phyloP scores from a whole-genome alignment of 2,113 vertebrate species.

The Hyaena hyaena region DNA sequence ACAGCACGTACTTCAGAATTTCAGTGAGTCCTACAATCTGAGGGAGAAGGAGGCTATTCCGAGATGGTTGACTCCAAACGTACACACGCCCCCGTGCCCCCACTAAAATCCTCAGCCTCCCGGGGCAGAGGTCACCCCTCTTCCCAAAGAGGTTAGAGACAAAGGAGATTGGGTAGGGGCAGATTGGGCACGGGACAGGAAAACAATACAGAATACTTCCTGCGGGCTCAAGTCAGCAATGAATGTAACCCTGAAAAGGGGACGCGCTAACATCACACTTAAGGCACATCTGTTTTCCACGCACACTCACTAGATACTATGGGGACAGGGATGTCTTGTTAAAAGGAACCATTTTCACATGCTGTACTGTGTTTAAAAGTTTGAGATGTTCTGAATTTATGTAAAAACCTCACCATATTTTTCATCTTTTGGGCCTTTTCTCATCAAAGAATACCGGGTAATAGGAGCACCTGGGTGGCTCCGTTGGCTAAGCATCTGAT shows the following conservation, averaged over 20 bases:
- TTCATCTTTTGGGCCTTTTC: neutral
- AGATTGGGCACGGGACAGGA: neutral
- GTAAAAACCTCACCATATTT: slow-evolving; percentile 33
- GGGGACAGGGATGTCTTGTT: neutral
- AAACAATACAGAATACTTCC: neutral
- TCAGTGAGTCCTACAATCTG: neutral
- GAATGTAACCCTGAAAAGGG: neutral
- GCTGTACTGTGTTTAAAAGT: neutral
- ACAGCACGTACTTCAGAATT: neutral
- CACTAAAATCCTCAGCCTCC: neutral
- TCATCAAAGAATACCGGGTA: neutral
- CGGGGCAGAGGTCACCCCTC: neutral
- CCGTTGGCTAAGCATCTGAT: too few species aligned
- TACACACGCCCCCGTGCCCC: neutral
- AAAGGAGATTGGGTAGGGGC: neutral
- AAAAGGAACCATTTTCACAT: neutral
- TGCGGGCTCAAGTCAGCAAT: neutral
- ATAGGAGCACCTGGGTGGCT: neutral
- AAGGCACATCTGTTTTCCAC: neutral
- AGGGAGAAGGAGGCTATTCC: neutral
- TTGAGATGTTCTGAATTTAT: neutral
- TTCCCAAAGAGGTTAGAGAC: neutral
- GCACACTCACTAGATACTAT: neutral
- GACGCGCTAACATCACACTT: neutral
- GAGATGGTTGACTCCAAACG: neutral